These are phyloP conservation scores for Formica aserva DNA, from an alignment of 2,888 invertebrate genomes.

Conservation along the genomic window DNA sequence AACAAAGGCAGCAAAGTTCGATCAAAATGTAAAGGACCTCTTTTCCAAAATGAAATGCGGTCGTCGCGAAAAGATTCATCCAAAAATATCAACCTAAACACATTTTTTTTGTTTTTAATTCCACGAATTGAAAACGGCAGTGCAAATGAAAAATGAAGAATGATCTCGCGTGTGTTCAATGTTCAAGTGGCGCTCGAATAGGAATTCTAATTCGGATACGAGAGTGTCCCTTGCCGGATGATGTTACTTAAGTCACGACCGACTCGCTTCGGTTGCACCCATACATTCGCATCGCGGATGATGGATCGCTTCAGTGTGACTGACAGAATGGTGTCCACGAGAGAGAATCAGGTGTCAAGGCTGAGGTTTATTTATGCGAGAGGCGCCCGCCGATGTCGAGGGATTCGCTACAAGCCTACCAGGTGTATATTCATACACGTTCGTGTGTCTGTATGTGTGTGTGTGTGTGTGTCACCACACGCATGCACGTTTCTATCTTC, in stretches of 20 bases:
- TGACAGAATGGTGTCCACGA: constrained; percentile 59
- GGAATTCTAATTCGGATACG: constrained; percentile 10
- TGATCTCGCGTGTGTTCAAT: background rate
- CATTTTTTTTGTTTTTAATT: background rate
- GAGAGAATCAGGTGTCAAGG: constrained; percentile 74
- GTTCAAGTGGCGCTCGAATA: background rate
- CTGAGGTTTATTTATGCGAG: constrained; percentile 72
- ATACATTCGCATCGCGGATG: constrained; percentile 45
- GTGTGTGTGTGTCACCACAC: background rate
- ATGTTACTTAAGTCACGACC: constrained; percentile 14
- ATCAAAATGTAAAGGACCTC: background rate
- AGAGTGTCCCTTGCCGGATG: background rate
- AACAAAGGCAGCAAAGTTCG: background rate
- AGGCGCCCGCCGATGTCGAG: background rate
- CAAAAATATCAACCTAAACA: background rate
- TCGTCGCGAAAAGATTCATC: too few relatives aligned
- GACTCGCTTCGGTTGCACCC: constrained; percentile 1
- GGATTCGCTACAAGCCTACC: constrained; percentile 17
- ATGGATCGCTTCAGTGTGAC: constrained; percentile 65
- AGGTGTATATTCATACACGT: background rate
- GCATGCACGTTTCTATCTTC: background rate
- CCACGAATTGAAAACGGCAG: background rate
- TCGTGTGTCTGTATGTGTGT: background rate
- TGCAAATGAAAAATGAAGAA: background rate
- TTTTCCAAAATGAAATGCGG: background rate